Conservation (phyloP, 2,888 invertebrate species). For the Alsophila aescularia region DNA sequence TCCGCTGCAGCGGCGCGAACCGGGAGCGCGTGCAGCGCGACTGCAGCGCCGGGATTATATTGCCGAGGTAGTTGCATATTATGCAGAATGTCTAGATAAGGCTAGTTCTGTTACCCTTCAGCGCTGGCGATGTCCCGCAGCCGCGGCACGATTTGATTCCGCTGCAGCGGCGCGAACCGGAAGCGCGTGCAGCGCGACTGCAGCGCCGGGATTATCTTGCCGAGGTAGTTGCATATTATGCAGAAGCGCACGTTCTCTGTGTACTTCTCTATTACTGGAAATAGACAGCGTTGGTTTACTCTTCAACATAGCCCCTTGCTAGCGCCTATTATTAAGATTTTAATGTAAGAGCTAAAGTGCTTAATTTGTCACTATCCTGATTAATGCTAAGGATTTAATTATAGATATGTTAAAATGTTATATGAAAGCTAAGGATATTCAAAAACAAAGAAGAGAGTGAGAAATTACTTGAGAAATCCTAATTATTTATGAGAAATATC, state of each 20-base stretch:
- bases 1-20: constrained; percentile 94
- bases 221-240: constrained; percentile 99
- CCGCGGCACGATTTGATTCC: constrained; percentile 95
- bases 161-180: constrained; percentile 95
- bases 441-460: too few species aligned
- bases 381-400: too few species aligned
- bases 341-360: too few species aligned
- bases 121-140: constrained; percentile 92
- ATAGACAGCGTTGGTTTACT: background rate
- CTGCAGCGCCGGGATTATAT: constrained; percentile 99
- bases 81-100: background rate
- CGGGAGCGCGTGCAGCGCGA: constrained; percentile 98
- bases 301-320: too few species aligned
- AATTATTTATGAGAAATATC: too few species aligned
- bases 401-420: too few species aligned
- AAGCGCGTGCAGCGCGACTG: constrained; percentile 99
- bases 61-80: constrained; percentile 96
- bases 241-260: constrained; percentile 99
- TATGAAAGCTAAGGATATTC: too few species aligned
- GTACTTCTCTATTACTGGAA: constrained; percentile 98
- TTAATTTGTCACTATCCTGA: too few species aligned
- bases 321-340: too few species aligned
- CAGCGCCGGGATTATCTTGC: constrained; percentile 99
- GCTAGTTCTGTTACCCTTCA: constrained; percentile 87
- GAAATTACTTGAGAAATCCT: too few species aligned